Percentiles rank a stretch among this genome's conserved stretches.
Conservation (phyloP, 2,888 invertebrate genomes). For the Ellobium chinense region DNA sequence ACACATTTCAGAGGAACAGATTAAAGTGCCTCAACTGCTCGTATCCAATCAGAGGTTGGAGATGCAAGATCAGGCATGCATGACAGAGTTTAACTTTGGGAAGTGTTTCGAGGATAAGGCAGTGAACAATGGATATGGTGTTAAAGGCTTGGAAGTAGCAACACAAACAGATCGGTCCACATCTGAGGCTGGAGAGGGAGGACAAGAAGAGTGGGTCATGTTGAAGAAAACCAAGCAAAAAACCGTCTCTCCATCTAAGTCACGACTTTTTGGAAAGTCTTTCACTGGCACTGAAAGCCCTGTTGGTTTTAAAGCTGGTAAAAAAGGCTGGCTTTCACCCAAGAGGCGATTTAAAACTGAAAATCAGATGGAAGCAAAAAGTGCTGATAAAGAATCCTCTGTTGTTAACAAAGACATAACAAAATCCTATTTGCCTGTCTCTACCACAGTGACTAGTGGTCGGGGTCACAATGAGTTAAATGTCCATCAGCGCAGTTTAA, state of each 20-base stretch:
- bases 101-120: slow-evolving; percentile 29
- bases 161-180: slow-evolving; percentile 44
- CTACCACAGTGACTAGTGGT: neutral
- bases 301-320: slow-evolving; percentile 15
- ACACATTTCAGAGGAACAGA: slow-evolving; percentile 30
- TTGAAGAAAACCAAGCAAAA: slow-evolving; percentile 47
- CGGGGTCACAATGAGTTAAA: neutral
- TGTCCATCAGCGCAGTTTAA: neutral
- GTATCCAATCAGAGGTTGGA: slow-evolving; percentile 26
- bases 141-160: slow-evolving; percentile 30
- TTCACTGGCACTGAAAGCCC: slow-evolving; percentile 1
- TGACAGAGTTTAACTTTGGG: neutral
- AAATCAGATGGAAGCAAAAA: slow-evolving; percentile 18
- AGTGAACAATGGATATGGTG: neutral
- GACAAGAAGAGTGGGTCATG: slow-evolving; percentile 50
- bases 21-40: slow-evolving; percentile 35
- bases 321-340: slow-evolving; percentile 46
- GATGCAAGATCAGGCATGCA: slow-evolving; percentile 18
- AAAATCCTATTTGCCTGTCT: neutral
- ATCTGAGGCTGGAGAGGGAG: slow-evolving; percentile 41
- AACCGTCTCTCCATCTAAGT: slow-evolving; percentile 45
- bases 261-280: slow-evolving; percentile 1
- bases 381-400: slow-evolving; percentile 1
- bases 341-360: slow-evolving; percentile 37
- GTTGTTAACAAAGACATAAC: neutral